Evolutionary conservation across 2,888 invertebrate species (phyloP).

Genomic region (Eupithecia centaureata): DNA sequence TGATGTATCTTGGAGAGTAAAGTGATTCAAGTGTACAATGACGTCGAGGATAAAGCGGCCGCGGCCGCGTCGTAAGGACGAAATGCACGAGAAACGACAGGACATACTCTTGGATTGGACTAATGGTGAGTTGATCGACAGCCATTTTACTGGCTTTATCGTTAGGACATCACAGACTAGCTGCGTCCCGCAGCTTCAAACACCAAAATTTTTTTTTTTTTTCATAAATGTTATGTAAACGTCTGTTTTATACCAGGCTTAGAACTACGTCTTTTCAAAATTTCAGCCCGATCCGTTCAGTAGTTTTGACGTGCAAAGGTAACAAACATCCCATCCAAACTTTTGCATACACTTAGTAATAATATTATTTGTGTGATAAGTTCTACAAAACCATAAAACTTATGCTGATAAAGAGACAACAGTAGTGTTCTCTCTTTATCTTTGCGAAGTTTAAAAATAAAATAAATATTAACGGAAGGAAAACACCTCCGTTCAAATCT

Average conservation of each 20-base stretch:
- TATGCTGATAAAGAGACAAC: neutral
- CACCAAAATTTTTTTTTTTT: no score
- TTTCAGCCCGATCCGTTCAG: no score
- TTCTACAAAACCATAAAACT: neutral
- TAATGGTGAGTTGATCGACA: slow-evolving; percentile 65
- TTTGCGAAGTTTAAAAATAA: neutral
- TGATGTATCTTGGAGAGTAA: slow-evolving; percentile 52
- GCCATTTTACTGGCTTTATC: neutral
- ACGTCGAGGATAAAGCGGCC: slow-evolving; percentile 66
- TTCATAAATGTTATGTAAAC: no score
- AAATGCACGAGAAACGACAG: slow-evolving; percentile 69
- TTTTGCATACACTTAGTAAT: no score
- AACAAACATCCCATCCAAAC: no score
- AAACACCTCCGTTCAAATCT: neutral
- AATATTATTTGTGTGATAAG: no score
- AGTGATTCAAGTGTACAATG: slow-evolving; percentile 58
- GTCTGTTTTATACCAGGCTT: no score
- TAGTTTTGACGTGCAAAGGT: no score
- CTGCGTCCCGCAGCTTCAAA: no score
- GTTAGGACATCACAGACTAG: neutral
- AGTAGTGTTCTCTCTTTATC: no score
- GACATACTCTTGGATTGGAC: slow-evolving; percentile 76
- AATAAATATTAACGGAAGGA: neutral
- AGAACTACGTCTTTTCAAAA: no score
- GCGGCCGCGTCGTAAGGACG: slow-evolving; percentile 73